A percentile compares a stretch with the other conserved stretches of the same genome.
These are phyloP conservation scores for Orthonyx spaldingii DNA, from an alignment of 2,113 vertebrate species.

Conservation along the genomic window DNA sequence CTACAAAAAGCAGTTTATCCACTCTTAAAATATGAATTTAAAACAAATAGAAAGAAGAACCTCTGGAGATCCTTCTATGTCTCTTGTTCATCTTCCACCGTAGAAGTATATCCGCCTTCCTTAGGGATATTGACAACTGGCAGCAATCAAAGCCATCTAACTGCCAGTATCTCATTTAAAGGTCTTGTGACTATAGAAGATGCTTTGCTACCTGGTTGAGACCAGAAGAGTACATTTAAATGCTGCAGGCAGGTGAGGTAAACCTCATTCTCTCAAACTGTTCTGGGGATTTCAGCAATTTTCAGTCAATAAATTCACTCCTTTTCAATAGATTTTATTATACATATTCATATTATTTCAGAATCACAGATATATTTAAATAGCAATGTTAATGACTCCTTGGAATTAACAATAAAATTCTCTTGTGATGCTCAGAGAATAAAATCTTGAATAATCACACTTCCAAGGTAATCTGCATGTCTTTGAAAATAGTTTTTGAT, in stretches of 20 bases:
- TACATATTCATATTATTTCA: neutral
- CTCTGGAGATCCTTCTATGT: neutral
- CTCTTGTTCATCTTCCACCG: slow-evolving; percentile 3
- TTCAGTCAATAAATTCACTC: slow-evolving; percentile 6
- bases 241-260: neutral
- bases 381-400: neutral
- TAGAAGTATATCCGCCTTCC: neutral
- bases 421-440: neutral
- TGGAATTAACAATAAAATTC: slow-evolving; percentile 34
- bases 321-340: slow-evolving; percentile 21
- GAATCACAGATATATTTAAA: neutral
- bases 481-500: neutral
- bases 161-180: slow-evolving; percentile 16
- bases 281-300: neutral
- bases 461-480: neutral
- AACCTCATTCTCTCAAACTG: slow-evolving; percentile 2
- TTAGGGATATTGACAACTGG: slow-evolving; percentile 41
- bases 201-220: neutral
- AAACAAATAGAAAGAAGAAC: neutral
- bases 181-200: neutral
- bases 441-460: neutral
- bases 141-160: slow-evolving; percentile 45
- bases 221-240: neutral
- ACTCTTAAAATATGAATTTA: neutral
- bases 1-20: neutral